A percentile compares a stretch with the other conserved stretches of the same genome.
phyloP scores from a whole-genome alignment of 2,888 invertebrate species.

The Pammene fasciana region DNA sequence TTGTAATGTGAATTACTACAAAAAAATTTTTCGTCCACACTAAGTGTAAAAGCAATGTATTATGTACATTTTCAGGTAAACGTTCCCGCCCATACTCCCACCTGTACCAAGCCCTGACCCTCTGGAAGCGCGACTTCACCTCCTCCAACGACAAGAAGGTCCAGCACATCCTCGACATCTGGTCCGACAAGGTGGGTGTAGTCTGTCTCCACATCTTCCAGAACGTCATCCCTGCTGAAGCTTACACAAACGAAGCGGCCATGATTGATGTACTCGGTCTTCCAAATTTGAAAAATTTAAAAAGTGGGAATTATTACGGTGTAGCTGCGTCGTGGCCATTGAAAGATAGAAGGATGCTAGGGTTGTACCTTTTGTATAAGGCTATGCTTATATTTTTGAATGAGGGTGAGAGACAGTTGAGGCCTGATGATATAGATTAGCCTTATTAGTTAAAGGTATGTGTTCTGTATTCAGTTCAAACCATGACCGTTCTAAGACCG shows the following conservation, averaged over 20 bases:
- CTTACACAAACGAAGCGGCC: conserved; percentile 95
- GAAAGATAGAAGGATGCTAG: conserved; percentile 88
- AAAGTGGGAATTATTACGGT: conserved; percentile 93
- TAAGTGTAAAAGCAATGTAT: no score
- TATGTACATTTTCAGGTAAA: conserved; percentile 76
- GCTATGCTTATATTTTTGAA: conserved; percentile 92
- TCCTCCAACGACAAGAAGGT: conserved; percentile 85
- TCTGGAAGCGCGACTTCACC: conserved; percentile 82
- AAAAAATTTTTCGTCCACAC: no score
- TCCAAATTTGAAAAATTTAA: conserved; percentile 89
- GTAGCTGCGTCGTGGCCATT: conserved; percentile 88
- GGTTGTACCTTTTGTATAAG: conserved; percentile 90
- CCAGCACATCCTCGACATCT: conserved; percentile 92
- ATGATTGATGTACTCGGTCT: conserved; percentile 95
- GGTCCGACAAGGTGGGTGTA: conserved; percentile 92
- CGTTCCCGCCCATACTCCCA: conserved; percentile 94
- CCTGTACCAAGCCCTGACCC: conserved; percentile 92
- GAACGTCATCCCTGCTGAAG: conserved; percentile 95
- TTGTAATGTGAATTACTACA: no score
- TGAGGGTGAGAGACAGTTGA: conserved; percentile 94
- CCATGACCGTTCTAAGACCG: no score
- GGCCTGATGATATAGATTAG: conserved; percentile 87
- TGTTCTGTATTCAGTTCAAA: no score
- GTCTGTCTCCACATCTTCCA: conserved; percentile 96
- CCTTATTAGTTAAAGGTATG: neutral